Evolutionary conservation across 2,797 vertebrate genomes (phyloP), one percentile per base, ranked within the genome.

Genomic region (Percopsis omiscomaycus): DNA sequence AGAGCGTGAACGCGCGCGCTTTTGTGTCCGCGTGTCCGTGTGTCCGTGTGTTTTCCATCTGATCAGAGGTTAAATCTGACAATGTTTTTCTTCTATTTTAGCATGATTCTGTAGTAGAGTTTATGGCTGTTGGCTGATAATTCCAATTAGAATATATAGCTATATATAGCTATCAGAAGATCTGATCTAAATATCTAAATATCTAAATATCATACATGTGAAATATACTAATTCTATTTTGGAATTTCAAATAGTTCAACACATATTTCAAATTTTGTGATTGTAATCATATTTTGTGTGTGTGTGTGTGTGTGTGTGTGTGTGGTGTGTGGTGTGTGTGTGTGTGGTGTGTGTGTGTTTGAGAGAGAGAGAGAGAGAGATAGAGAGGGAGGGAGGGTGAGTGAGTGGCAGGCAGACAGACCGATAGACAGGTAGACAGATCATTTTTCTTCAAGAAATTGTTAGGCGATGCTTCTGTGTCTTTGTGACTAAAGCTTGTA

Each of bases 401-500:
- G 44, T 16, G 27, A 61, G 55, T 65, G 45, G 54, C 13, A 50
- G 37, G 29, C 52, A 80, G 69, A 79, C 60, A 74, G 37, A 42
- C 8, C 6, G 60, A 74, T 64, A 42, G 30, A 55, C 48, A 22
- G 22, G 47, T 45, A 27, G 69, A 30, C 9, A 1, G 6, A 6
- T 37, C 11, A 14, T n/a, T 55, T 47, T 47, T 48, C 37, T 22
- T n/a, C 10, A 12, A 53, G 53, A 55, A 3, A 0, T 62, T 82
- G 44, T 47, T 46, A 29, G 56, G 45, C 12, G n/a, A 73, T 75
- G 56, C 37, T 42, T 59, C 15, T 62, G 58, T 72, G 90, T 82
- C 45, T 64, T 12, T 52, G 61, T 91, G 88, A 93, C 89, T 86
- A 92, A 92, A 84, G 64, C 42, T 72, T 74, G 82, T 80, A 71